These are phyloP conservation scores for Epistrophella euchroma DNA, from an alignment of 2,888 invertebrate species.

Conservation along the genomic window DNA sequence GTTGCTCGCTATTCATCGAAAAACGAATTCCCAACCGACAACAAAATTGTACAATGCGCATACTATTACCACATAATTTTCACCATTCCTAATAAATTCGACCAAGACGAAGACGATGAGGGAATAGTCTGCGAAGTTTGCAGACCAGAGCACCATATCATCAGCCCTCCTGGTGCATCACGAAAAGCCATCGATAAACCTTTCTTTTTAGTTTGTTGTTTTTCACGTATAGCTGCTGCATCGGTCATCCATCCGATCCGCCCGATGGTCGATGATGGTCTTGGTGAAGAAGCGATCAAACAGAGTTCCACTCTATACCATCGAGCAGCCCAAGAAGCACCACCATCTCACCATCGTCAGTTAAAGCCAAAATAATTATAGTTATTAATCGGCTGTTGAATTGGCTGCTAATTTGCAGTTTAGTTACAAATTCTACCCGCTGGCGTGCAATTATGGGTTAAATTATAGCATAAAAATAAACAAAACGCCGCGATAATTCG, in stretches of 20 bases:
- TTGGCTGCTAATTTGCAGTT: conserved; percentile 87
- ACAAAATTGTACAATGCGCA: conserved; percentile 75
- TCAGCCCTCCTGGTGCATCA: conserved; percentile 71
- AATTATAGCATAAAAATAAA: conserved; percentile 84
- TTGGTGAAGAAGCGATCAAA: conserved; percentile 71
- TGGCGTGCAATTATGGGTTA: conserved; percentile 86
- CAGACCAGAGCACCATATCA: conserved; percentile 44
- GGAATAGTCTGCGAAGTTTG: conserved; percentile 37
- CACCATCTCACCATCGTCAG: conserved; percentile 76
- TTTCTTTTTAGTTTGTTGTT: conserved; percentile 35
- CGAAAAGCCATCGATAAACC: conserved; percentile 38
- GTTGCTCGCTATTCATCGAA: conserved; percentile 69
- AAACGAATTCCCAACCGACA: conserved; percentile 67
- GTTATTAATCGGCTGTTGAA: conserved; percentile 86
- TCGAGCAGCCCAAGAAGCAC: conserved; percentile 68
- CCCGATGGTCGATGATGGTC: conserved; percentile 18
- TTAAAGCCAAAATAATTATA: conserved; percentile 82
- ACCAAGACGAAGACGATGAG: conserved; percentile 34
- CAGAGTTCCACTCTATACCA: conserved; percentile 50
- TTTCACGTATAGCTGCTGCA: conserved; percentile 11
- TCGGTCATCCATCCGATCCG: conserved; percentile 35
- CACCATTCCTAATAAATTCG: conserved; percentile 75
- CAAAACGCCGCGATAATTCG: conserved; percentile 81
- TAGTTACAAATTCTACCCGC: conserved; percentile 87
- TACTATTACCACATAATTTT: conserved; percentile 76